Conservation (phyloP, 2,113 vertebrate genomes). For the Brachyhypopomus occidentalis region DNA sequence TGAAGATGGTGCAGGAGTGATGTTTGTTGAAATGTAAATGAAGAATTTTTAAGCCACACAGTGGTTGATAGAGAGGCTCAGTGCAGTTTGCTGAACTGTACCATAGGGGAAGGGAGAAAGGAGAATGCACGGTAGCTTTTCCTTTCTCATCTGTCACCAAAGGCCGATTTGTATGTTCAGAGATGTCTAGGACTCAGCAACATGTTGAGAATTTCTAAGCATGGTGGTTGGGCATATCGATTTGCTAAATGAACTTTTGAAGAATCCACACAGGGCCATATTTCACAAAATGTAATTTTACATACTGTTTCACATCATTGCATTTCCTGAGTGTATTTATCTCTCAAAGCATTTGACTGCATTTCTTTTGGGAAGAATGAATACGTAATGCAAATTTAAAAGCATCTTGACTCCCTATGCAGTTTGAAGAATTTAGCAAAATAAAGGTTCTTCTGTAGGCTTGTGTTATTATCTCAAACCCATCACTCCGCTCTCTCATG, state of each 20-base stretch:
- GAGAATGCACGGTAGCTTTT: conserved; percentile 27
- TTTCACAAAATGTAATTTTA: conserved; percentile 82
- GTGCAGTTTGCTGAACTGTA: not conserved
- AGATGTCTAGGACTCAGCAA: conserved; percentile 59
- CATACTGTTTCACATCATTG: conserved; percentile 79
- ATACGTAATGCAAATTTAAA: conserved; percentile 75
- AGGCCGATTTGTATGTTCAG: conserved; percentile 58
- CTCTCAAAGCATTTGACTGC: conserved; percentile 74
- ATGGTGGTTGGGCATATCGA: conserved; percentile 69
- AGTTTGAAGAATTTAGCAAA: conserved; percentile 74
- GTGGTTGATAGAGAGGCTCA: conserved; percentile 10
- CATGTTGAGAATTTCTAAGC: conserved; percentile 60
- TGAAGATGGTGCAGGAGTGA: not conserved
- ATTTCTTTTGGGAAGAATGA: conserved; percentile 77
- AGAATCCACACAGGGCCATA: conserved; percentile 73
- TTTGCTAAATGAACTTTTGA: conserved; percentile 78
- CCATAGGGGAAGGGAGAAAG: not conserved
- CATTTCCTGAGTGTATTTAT: conserved; percentile 75
- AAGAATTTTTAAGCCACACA: conserved; percentile 23
- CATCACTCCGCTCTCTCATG: conserved; percentile 76
- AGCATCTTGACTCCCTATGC: conserved; percentile 69
- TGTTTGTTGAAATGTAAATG: conserved; percentile 42
- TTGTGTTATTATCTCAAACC: conserved; percentile 72
- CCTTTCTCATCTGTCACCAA: conserved; percentile 55
- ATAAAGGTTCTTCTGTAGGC: conserved; percentile 72